Evolutionary conservation across 2,797 vertebrate genomes (phyloP).

Genomic region (Hyperoplus lanceolatus): DNA sequence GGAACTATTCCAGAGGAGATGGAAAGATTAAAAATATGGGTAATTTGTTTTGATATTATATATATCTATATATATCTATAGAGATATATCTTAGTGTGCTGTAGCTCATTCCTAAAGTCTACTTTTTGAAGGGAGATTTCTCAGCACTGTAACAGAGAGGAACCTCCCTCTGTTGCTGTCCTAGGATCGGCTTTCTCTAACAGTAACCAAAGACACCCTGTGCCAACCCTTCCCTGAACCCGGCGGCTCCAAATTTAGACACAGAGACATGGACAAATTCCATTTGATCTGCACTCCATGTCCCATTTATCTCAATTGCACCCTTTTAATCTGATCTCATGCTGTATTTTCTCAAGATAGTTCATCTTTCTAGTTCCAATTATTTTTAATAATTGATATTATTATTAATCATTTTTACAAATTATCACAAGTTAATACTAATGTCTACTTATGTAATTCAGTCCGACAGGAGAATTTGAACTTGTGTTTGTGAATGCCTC

Average conservation of each 20-base stretch:
- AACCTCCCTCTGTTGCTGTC: conserved; percentile 57
- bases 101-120: neutral
- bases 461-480: neutral
- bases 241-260: conserved; percentile 72
- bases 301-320: conserved; percentile 44
- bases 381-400: conserved; percentile 19
- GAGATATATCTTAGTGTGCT: neutral
- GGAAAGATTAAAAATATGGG: no score
- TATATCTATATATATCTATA: no score
- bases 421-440: conserved; percentile 24
- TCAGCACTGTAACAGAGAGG: conserved; percentile 20
- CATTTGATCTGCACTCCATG: conserved; percentile 42
- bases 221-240: conserved; percentile 52
- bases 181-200: conserved; percentile 74
- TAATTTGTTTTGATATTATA: no score
- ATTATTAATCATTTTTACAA: no score
- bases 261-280: conserved; percentile 48
- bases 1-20: no score
- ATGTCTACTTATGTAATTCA: conserved; percentile 35
- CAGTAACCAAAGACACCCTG: conserved; percentile 62
- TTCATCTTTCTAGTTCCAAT: conserved; percentile 25
- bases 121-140: neutral
- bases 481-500: neutral
- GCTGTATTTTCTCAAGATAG: conserved; percentile 12
- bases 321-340: conserved; percentile 2